These are phyloP conservation scores for Rhopalosiphum maidis DNA, from an alignment of 1,140 invertebrate species.

Conservation along the genomic window DNA sequence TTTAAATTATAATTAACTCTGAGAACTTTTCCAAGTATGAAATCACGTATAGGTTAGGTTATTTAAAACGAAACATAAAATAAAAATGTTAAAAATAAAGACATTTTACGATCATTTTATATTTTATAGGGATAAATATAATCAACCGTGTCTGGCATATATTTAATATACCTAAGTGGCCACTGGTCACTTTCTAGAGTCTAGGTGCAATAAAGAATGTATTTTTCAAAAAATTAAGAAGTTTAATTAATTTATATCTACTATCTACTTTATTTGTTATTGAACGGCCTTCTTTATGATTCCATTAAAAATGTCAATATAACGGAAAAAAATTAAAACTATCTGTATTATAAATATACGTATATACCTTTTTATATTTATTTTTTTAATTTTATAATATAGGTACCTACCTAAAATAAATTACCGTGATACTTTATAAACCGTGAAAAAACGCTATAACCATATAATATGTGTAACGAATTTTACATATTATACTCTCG, in stretches of 20 bases:
- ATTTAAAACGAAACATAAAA: not conserved
- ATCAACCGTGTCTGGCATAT: not conserved
- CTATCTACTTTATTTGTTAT: not conserved
- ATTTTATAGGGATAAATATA: not conserved
- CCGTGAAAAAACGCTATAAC: not conserved
- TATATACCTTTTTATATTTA: not conserved
- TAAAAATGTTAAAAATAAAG: too few species aligned
- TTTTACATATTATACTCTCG: not conserved
- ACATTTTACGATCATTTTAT: not conserved
- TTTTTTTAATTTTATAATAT: not conserved
- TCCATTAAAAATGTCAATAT: constrained; percentile 6
- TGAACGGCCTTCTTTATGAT: not conserved
- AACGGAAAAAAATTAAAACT: not conserved
- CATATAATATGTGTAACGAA: not conserved
- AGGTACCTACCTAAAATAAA: not conserved
- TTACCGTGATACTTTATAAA: not conserved
- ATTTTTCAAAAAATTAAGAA: not conserved
- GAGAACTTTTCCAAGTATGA: not conserved
- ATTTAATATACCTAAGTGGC: not conserved
- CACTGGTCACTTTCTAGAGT: too few species aligned
- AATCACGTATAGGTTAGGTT: not conserved
- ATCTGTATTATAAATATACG: not conserved
- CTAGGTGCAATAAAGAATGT: constrained; percentile 1
- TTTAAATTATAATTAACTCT: constrained; percentile 10
- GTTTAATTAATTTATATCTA: not conserved